Percentiles rank a stretch among this genome's conserved stretches.
These are phyloP conservation scores for Todus mexicanus DNA, from an alignment of 2,797 vertebrate genomes.

Conservation along the genomic window DNA sequence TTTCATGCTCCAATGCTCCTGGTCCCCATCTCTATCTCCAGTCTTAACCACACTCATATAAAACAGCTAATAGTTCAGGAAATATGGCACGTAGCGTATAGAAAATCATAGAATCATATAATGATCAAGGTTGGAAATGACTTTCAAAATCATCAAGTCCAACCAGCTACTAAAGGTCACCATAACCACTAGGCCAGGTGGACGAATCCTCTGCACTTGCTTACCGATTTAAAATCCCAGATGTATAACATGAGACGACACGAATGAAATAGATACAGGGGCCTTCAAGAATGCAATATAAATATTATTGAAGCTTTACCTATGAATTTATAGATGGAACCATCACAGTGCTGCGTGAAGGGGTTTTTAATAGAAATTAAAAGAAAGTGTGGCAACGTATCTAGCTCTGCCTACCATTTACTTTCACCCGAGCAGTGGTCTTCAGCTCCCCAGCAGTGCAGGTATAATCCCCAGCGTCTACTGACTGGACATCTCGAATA, in stretches of 20 bases:
- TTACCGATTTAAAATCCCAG: background rate
- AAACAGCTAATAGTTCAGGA: background rate
- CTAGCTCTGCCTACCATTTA: conserved; percentile 55
- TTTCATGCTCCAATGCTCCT: background rate
- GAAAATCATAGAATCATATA: too few species aligned
- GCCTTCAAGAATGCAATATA: background rate
- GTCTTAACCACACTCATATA: background rate
- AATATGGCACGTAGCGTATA: background rate
- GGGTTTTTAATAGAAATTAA: too few species aligned
- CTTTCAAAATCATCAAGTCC: too few species aligned
- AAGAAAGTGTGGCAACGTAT: rapidly evolving
- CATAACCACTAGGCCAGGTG: too few species aligned
- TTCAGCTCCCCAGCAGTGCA: conserved; percentile 59
- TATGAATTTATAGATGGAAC: background rate
- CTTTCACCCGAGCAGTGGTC: conserved; percentile 64
- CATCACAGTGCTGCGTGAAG: background rate
- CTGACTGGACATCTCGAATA: conserved; percentile 1
- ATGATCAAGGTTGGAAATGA: too few species aligned
- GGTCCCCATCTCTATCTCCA: background rate
- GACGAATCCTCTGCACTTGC: background rate
- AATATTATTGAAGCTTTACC: rapidly evolving
- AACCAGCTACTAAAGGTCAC: too few species aligned
- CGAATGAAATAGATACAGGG: background rate
- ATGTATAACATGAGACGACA: rapidly evolving
- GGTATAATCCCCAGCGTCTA: conserved; percentile 63